A percentile compares a stretch with the other conserved stretches of the same genome.
phyloP scores from a whole-genome alignment of 1,140 invertebrate species.

The Sarcophaga bullata region DNA sequence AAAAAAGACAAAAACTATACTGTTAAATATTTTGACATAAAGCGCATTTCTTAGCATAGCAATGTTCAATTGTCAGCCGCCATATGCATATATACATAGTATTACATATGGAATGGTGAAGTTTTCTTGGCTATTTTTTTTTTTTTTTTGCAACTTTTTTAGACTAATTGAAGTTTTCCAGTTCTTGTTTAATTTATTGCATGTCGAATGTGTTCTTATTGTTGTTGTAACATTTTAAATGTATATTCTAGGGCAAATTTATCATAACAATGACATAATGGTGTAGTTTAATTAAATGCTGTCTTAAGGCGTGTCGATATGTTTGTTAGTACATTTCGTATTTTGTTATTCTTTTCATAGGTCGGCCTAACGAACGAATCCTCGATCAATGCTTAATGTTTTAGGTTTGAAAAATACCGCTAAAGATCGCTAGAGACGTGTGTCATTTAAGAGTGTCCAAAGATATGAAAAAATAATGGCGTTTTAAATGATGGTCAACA shows the following conservation, averaged over 20 bases:
- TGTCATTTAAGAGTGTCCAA: background rate
- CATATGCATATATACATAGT: too few species aligned
- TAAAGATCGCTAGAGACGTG: background rate
- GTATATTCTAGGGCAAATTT: conserved; percentile 24
- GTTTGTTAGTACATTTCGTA: background rate
- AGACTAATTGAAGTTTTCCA: background rate
- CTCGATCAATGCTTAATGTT: too few species aligned
- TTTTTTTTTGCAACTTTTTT: too few species aligned
- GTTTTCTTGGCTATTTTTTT: conserved; percentile 3
- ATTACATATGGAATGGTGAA: too few species aligned
- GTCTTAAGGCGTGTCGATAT: conserved; percentile 35
- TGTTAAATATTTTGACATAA: conserved; percentile 30
- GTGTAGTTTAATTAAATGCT: conserved; percentile 38
- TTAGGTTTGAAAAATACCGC: background rate
- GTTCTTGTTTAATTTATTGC: conserved; percentile 36
- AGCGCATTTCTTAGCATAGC: conserved; percentile 32
- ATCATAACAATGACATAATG: conserved; percentile 40
- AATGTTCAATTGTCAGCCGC: background rate
- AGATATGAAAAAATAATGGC: background rate
- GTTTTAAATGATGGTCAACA: background rate
- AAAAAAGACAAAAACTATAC: background rate
- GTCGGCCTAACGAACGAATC: too few species aligned
- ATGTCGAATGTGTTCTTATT: conserved; percentile 3
- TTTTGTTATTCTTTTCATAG: background rate
- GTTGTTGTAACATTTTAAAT: background rate